Base-by-base conservation (phyloP, 2,113 vertebrate genomes). In the Zeus faber region DNA sequence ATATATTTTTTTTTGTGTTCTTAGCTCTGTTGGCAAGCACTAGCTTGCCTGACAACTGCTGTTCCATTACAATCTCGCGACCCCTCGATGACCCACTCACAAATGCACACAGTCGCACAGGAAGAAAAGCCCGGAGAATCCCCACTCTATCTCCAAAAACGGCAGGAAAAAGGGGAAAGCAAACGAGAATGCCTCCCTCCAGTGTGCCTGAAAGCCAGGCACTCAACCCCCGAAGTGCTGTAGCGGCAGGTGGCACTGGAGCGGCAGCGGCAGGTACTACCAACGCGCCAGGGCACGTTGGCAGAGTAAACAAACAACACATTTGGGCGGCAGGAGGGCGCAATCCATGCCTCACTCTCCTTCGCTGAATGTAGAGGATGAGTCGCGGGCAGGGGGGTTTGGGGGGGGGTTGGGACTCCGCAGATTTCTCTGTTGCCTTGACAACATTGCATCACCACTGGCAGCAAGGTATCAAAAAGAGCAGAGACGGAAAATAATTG, bases 391-490 rank as follows among this genome's bases (percentile, higher is more conserved):
- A 40, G 31, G 23, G 49, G 27, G 51, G 62, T 72, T 70, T 53
- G 51, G 50, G 23, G 17, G 16, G 67, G 65, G 59, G 62, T 54
- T 47, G 53, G 54, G n/a, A n/a, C n/a, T 62, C 62, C 22, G 43
- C 65, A 49, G 24, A 73, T 72, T 59, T 44, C 37, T 26, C 22
- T 64, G 82, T 81, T 83, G 73, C 77, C 62, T 55, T 78, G 78
- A 81, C 74, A 79, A 80, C 74, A 46, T 52, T 21, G 62, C 54
- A 63, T 64, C 6, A 11, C 22, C 13, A 5, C 56, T 43, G 67
- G 73, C 75, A 14, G 75, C 49, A 23, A 82, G 76, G 58, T 22
- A 62, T 75, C 68, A 77, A 31, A 83, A 71, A 71, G 72, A 70
- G 65, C 62, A 43, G 20, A 4, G 43, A 48, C n/a, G 47, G 46